Percentiles rank a stretch among this genome's conserved stretches.
These are phyloP conservation scores for Balanococcus diminutus DNA, from an alignment of 2,888 invertebrate species.

Conservation along the genomic window DNA sequence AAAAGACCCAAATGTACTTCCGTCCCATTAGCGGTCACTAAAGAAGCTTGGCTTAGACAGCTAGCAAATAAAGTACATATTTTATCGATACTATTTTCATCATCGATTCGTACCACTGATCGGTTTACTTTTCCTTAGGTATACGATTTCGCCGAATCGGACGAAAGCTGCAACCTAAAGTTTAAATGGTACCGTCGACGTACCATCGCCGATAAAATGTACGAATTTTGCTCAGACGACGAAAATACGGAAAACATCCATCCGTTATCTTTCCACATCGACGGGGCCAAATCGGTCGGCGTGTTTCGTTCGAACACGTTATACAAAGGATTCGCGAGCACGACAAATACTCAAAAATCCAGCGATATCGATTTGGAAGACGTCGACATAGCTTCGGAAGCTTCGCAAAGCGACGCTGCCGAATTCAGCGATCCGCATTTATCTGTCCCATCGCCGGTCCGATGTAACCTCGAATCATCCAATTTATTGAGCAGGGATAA, in stretches of 20 bases:
- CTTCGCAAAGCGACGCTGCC: conserved; percentile 37
- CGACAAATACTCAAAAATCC: conserved; percentile 24
- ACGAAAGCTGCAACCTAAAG: conserved; percentile 59
- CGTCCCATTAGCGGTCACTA: conserved; percentile 40
- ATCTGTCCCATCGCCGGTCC: conserved; percentile 11
- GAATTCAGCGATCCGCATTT: conserved; percentile 44
- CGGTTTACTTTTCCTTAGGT: conserved; percentile 58
- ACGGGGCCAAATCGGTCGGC: background rate
- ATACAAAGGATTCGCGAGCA: conserved; percentile 12
- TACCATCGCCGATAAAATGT: conserved; percentile 87
- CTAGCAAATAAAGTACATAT: conserved; percentile 45
- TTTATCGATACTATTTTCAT: background rate
- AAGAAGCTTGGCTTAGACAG: conserved; percentile 46
- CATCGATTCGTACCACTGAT: too few species aligned
- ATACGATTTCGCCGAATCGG: conserved; percentile 59
- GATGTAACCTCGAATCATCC: conserved; percentile 42
- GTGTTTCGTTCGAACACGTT: conserved; percentile 32
- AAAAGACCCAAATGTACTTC: conserved; percentile 49
- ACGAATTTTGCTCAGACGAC: conserved; percentile 81
- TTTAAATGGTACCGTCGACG: conserved; percentile 75
- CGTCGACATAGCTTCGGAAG: conserved; percentile 16
- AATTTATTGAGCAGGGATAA: conserved; percentile 33
- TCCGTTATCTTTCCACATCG: conserved; percentile 59
- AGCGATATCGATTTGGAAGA: conserved; percentile 50
- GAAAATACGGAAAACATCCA: conserved; percentile 70